Evolutionary conservation across 1,140 invertebrate genomes (phyloP), one percentile per base, ranked within the genome.

Genomic region (Subanguina moxae): DNA sequence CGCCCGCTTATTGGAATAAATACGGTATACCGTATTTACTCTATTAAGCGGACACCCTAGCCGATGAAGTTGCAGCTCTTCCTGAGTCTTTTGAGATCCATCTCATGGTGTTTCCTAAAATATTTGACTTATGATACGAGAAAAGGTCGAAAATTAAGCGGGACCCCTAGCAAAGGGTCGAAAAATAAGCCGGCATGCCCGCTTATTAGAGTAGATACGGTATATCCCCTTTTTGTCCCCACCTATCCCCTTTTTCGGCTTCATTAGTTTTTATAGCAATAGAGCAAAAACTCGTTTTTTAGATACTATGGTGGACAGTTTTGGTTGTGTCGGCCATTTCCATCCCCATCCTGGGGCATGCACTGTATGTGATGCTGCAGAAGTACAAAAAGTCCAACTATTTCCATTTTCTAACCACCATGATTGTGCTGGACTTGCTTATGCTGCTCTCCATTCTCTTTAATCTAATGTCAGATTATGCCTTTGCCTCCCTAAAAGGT

Each of bases 361-460:
- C 68, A 0, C 19, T 70, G 5, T 70, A 65, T 28, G 9, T 21
- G 17, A 73, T 70, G 68, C 38, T 70, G 7, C n/a, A 27, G 5
- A 30, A 43, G 17, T 70, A 74, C 71, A 32, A 66, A 19, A 72
- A 48, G 15, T 74, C 71, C 58, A 64, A 75, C 61, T 70, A 70
- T 32, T 70, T 73, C 58, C 70, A 70, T 27, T 70, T 70, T 43
- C n/a, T 70, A 28, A 65, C 58, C n/a, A 25, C 68, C n/a, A 70
- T 70, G 69, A 75, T 74, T 43, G 59, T 70, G 30, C 28, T 65
- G 15, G 43, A 70, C 38, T 28, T 70, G 9, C 17, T 65, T 17
- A 72, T 65, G 32, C 25, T 70, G 21, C 21, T 43, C 0, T 43
- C 25, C 1, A 74, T 70, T 8, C 23, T 70, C 19, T 75, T 66